Evolutionary conservation across 2,888 invertebrate genomes (phyloP).

Genomic region (Drosophila aldrichi): DNA sequence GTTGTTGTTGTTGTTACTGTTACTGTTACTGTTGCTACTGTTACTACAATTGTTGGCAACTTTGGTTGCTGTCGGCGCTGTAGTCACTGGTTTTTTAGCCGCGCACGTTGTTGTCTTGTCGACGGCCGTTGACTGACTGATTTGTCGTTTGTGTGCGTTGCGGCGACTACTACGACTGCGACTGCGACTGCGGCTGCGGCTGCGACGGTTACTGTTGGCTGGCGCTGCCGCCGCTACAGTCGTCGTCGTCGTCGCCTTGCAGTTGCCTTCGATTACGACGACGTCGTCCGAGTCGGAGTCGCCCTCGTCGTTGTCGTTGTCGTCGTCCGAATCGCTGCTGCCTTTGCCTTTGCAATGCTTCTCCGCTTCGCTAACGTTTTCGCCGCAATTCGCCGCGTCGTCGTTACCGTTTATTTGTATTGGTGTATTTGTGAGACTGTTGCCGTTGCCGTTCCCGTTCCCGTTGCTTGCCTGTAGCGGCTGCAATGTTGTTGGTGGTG

Average conservation of each 20-base stretch:
- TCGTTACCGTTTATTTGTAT: conserved; percentile 52
- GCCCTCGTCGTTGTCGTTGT: conserved; percentile 57
- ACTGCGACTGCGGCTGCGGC: conserved; percentile 26
- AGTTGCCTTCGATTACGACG: conserved; percentile 78
- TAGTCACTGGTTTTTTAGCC: conserved; percentile 68
- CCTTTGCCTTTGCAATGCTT: conserved; percentile 45
- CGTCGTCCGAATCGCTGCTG: conserved; percentile 53
- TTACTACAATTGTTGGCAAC: conserved; percentile 49
- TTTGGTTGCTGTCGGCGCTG: conserved; percentile 40
- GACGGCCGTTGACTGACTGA: conserved; percentile 84
- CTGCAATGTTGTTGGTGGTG: conserved; percentile 45
- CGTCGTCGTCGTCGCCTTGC: conserved; percentile 43
- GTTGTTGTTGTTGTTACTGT: conserved; percentile 9
- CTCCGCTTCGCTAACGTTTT: conserved; percentile 61
- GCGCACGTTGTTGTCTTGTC: conserved; percentile 83
- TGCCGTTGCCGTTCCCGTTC: conserved; percentile 46
- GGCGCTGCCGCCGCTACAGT: conserved; percentile 45
- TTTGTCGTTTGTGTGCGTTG: conserved; percentile 75
- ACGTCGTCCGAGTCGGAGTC: conserved; percentile 73
- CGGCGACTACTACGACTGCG: conserved; percentile 72
- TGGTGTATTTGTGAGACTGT: conserved; percentile 37
- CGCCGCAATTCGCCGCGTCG: conserved; percentile 72
- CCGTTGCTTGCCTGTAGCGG: conserved; percentile 64
- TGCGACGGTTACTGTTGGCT: conserved; percentile 45
- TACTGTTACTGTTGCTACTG: conserved; percentile 34